These are phyloP conservation scores for Drosophila littoralis DNA, from an alignment of 1,140 invertebrate genomes.

Conservation along the genomic window DNA sequence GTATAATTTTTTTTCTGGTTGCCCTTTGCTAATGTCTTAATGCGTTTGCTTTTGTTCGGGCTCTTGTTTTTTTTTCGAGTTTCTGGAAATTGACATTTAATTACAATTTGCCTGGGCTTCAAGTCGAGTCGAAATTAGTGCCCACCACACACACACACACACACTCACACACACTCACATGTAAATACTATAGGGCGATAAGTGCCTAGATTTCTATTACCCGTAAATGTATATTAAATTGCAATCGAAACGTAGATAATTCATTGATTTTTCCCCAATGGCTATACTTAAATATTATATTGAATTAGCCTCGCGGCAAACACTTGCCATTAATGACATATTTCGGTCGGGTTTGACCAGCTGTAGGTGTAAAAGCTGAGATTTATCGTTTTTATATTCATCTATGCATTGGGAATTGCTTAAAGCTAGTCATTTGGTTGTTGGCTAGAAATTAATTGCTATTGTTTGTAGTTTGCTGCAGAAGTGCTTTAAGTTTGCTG, in stretches of 20 bases:
- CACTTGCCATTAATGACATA: conserved; percentile 21
- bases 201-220: conserved; percentile 59
- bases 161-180: conserved; percentile 1
- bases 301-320: conserved; percentile 10
- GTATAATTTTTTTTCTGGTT: not conserved
- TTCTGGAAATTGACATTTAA: conserved; percentile 75
- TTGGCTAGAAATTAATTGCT: too few relatives aligned
- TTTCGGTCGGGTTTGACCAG: not conserved
- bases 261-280: conserved; percentile 36
- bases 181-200: conserved; percentile 28
- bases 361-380: conserved; percentile 7
- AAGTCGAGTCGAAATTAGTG: conserved; percentile 53
- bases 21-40: conserved; percentile 59
- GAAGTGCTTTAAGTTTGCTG: too few relatives aligned
- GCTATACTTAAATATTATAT: conserved; percentile 14
- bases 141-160: conserved; percentile 30
- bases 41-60: conserved; percentile 16
- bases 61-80: conserved; percentile 3
- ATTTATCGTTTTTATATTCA: not conserved
- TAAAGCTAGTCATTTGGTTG: not conserved
- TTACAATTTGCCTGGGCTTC: conserved; percentile 31
- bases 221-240: conserved; percentile 74
- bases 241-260: conserved; percentile 46
- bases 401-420: not conserved
- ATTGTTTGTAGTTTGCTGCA: too few relatives aligned